A percentile compares a stretch with the other conserved stretches of the same genome.
phyloP scores from a whole-genome alignment of 2,113 vertebrate genomes.

The Nasalis larvatus region DNA sequence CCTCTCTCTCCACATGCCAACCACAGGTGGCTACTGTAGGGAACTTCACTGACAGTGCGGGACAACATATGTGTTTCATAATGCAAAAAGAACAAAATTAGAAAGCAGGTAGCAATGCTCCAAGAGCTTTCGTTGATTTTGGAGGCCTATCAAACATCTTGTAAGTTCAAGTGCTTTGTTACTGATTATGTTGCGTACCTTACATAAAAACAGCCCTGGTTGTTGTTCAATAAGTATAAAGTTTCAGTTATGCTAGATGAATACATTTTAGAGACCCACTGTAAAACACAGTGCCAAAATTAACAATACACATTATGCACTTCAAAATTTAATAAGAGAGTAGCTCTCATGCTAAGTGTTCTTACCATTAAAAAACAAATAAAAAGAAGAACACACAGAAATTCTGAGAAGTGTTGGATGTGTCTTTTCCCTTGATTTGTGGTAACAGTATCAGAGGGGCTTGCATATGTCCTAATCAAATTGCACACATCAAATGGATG shows the following conservation, averaged over 20 bases:
- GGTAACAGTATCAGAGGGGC: not conserved
- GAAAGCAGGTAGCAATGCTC: not conserved
- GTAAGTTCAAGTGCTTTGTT: not conserved
- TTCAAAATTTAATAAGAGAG: not conserved
- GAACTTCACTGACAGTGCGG: fast-evolving
- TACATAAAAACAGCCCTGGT: not conserved
- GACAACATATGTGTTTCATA: not conserved
- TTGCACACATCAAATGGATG: not conserved
- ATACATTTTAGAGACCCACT: not conserved
- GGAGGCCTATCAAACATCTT: not conserved
- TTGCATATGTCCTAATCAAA: not conserved
- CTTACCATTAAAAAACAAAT: not conserved
- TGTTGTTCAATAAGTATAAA: not conserved
- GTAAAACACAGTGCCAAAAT: not conserved
- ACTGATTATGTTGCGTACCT: not conserved
- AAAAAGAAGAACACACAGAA: not conserved
- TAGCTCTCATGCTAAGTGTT: not conserved
- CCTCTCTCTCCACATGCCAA: not conserved
- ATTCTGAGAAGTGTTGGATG: not conserved
- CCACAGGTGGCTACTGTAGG: not conserved
- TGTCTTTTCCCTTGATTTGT: not conserved
- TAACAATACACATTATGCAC: not conserved
- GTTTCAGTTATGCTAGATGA: not conserved
- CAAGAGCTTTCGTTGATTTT: not conserved
- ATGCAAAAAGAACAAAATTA: not conserved